Evolutionary conservation across 2,113 vertebrate genomes (phyloP).

Genomic region (Oryzias woworae): DNA sequence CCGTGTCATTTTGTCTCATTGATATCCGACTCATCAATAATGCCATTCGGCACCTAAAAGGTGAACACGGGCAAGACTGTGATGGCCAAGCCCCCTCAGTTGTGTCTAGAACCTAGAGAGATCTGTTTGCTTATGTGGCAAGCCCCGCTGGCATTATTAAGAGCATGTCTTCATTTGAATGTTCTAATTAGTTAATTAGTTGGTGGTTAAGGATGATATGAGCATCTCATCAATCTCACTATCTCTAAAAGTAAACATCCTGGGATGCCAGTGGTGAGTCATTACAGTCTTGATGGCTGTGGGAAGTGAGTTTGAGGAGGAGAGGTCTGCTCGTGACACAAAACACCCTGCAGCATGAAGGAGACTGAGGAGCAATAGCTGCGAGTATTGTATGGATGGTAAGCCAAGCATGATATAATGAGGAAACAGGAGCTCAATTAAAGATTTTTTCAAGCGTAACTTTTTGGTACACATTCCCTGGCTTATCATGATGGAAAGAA

Average conservation of each 20-base stretch:
- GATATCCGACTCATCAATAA: constrained; percentile 49
- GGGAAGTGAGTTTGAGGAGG: constrained; percentile 68
- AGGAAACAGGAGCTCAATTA: constrained; percentile 67
- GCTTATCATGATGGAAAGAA: constrained; percentile 57
- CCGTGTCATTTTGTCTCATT: constrained; percentile 34
- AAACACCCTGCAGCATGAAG: constrained; percentile 43
- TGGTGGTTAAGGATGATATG: constrained; percentile 81
- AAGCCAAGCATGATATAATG: constrained; percentile 65
- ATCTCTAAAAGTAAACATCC: constrained; percentile 80
- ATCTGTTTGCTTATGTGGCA: constrained; percentile 64
- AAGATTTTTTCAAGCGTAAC: constrained; percentile 56
- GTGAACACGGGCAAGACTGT: constrained; percentile 25
- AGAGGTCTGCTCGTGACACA: constrained; percentile 62
- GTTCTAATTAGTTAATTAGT: constrained; percentile 83
- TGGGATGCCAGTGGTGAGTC: constrained; percentile 68
- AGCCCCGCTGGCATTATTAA: constrained; percentile 72
- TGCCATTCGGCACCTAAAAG: constrained; percentile 42
- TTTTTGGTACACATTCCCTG: constrained; percentile 58
- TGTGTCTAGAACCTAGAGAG: constrained; percentile 61
- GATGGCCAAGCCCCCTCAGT: constrained; percentile 36
- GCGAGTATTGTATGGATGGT: constrained; percentile 58
- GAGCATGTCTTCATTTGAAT: constrained; percentile 80
- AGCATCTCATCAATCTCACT: constrained; percentile 80
- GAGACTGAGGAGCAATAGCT: constrained; percentile 52
- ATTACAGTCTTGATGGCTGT: constrained; percentile 78